Evolutionary conservation across 2,888 invertebrate species (phyloP).

Genomic region (Epinotia demarniana): DNA sequence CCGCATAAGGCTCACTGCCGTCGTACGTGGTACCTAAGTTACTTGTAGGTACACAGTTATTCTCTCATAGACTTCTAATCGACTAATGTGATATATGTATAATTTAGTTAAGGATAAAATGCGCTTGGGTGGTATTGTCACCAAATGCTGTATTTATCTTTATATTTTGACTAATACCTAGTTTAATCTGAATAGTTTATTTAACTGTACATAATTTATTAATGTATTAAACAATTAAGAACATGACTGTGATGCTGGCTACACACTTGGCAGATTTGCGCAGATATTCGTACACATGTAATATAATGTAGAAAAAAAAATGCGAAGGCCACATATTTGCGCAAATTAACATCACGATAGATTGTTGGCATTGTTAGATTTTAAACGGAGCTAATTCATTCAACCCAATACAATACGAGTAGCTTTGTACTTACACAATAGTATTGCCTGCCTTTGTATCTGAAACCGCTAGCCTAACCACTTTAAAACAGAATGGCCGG

Average conservation of each 20-base stretch:
- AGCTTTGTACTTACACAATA: neutral
- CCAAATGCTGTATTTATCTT: conserved; percentile 16
- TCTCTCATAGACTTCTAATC: conserved; percentile 33
- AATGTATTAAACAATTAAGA: conserved; percentile 35
- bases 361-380: neutral
- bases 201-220: conserved; percentile 45
- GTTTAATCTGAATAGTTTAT: conserved; percentile 20
- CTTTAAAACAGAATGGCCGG: no score
- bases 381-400: neutral
- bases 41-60: neutral
- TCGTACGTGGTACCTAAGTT: neutral
- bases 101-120: conserved; percentile 19
- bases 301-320: neutral
- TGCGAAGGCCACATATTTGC: neutral
- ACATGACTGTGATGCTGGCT: conserved; percentile 10
- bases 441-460: neutral
- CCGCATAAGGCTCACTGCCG: no score
- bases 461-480: neutral
- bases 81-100: conserved; percentile 47
- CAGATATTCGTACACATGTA: conserved; percentile 1
- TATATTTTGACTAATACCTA: conserved; percentile 14
- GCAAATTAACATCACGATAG: neutral
- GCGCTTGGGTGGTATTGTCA: neutral
- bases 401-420: neutral
- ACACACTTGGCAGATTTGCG: conserved; percentile 2